Conservation (phyloP, 2,113 vertebrate genomes). For the Phaetusa simplex region DNA sequence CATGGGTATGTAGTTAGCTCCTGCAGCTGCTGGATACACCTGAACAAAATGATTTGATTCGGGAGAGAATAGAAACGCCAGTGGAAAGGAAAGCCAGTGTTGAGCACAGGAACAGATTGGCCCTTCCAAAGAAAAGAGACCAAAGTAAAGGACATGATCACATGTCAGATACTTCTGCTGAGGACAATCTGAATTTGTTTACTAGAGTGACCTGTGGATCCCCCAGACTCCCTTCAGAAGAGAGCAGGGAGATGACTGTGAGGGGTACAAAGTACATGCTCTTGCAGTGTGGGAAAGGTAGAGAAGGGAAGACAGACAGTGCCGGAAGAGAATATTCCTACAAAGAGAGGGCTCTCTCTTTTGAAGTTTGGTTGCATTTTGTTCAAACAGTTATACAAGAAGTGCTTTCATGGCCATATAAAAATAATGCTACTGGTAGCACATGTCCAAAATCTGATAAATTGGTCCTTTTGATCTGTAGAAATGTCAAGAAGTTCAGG, state of each 20-base stretch:
- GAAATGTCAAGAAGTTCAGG: not conserved
- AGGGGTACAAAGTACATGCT: not conserved
- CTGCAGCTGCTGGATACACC: not conserved
- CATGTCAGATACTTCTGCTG: not conserved
- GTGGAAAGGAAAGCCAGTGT: not conserved
- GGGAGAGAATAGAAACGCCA: not conserved
- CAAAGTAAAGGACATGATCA: not conserved
- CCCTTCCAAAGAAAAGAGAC: not conserved
- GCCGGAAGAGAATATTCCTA: not conserved
- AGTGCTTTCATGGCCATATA: not conserved
- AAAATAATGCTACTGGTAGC: not conserved
- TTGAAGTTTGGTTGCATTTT: not conserved
- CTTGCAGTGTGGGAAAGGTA: not conserved
- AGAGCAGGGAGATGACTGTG: not conserved
- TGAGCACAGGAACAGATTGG: fast-evolving
- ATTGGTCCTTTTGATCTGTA: not conserved
- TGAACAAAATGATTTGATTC: not conserved
- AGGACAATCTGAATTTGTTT: not conserved
- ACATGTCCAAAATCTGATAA: not conserved
- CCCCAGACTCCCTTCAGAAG: not conserved
- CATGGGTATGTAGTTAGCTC: not conserved
- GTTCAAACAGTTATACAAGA: not conserved
- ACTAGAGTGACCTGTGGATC: not conserved
- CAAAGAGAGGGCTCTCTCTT: not conserved
- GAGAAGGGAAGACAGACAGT: not conserved